Evolutionary conservation across 2,888 invertebrate genomes (phyloP).

Genomic region (Galerucella calmariensis): DNA sequence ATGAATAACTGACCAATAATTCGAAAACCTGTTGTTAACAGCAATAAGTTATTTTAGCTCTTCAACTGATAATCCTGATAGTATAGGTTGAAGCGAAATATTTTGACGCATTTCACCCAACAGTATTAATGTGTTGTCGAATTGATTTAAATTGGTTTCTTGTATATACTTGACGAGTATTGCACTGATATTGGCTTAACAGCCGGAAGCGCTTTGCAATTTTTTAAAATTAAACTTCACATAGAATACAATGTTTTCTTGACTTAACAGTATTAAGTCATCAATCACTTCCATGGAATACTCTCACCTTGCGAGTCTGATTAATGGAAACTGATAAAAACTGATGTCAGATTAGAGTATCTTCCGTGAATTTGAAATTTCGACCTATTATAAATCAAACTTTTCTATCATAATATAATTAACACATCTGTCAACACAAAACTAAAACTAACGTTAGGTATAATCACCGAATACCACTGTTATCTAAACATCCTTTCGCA

Average conservation of each 20-base stretch:
- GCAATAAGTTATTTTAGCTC: too few species aligned
- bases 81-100: too few species aligned
- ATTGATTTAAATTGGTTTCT: too few species aligned
- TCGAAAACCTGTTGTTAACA: too few species aligned
- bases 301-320: not conserved
- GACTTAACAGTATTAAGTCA: not conserved
- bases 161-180: too few species aligned
- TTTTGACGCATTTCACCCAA: not conserved
- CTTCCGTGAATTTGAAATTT: slow-evolving; percentile 2
- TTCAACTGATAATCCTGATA: too few species aligned
- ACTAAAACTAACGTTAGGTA: slow-evolving; percentile 17
- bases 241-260: too few species aligned
- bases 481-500: slow-evolving; percentile 28
- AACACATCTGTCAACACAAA: slow-evolving; percentile 7
- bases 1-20: too few species aligned
- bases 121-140: not conserved
- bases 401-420: slow-evolving; percentile 12
- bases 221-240: too few species aligned
- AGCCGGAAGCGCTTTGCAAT: too few species aligned
- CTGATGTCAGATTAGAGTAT: not conserved
- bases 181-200: too few species aligned
- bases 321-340: not conserved
- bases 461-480: slow-evolving; percentile 22
- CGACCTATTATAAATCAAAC: slow-evolving; percentile 9
- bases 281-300: not conserved